Evolutionary conservation across 2,113 vertebrate species (phyloP).

Genomic region (Trogon melanurus): DNA sequence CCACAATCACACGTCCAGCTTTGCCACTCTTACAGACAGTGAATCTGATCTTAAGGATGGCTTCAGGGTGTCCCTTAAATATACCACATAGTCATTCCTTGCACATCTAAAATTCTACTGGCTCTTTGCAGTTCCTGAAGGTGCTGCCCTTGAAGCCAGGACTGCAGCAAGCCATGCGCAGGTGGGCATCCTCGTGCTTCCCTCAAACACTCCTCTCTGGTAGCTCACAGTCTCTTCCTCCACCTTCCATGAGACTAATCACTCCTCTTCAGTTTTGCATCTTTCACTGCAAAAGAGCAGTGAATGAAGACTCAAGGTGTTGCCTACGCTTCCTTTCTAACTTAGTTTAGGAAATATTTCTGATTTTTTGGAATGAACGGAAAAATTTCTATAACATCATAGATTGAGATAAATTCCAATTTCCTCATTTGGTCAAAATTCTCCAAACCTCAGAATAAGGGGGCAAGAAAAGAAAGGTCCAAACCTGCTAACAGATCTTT

Average conservation of each 20-base stretch:
- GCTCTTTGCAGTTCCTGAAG: not conserved
- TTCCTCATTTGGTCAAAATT: not conserved
- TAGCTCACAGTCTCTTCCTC: not conserved
- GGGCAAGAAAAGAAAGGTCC: not conserved
- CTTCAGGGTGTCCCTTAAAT: not conserved
- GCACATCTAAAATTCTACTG: not conserved
- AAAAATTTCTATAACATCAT: not conserved
- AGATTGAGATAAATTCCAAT: not conserved
- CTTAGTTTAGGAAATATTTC: not conserved
- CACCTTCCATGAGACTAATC: not conserved
- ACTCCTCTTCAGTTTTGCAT: not conserved
- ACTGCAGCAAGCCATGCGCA: not conserved
- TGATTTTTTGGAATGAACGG: not conserved
- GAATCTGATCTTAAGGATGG: not conserved
- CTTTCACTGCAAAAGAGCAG: not conserved
- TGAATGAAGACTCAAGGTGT: not conserved
- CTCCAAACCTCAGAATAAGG: not conserved
- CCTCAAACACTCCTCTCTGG: not conserved
- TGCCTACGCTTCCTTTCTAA: not conserved
- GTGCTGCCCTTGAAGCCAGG: not conserved
- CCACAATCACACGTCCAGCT: not conserved
- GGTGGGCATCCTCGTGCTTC: not conserved
- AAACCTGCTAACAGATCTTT: not conserved
- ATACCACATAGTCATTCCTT: not conserved
- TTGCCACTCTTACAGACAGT: not conserved